Conservation (phyloP, 2,113 vertebrate species). For the Motacilla alba region DNA sequence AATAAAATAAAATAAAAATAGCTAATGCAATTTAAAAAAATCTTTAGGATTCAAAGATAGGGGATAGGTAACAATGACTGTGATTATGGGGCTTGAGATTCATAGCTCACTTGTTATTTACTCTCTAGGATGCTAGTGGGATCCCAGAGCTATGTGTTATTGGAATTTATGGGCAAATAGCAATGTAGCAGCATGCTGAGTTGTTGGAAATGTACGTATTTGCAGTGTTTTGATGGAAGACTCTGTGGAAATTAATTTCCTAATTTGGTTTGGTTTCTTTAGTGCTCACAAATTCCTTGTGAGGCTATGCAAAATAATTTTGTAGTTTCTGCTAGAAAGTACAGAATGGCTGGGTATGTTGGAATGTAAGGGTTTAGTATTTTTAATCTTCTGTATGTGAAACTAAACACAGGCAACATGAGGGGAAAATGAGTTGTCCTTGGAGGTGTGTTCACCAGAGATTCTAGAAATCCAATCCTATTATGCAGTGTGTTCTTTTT, state of each 20-base stretch:
- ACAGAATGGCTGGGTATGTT: background rate
- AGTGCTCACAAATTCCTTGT: background rate
- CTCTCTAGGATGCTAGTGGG: slow-evolving; percentile 39
- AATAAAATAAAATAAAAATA: slow-evolving; percentile 4
- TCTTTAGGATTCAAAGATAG: background rate
- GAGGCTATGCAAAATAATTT: background rate
- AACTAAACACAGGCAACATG: background rate
- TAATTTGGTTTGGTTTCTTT: slow-evolving; percentile 20
- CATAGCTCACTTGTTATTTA: slow-evolving; percentile 33
- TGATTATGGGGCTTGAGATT: slow-evolving; percentile 29
- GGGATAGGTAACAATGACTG: background rate
- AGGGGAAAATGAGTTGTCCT: background rate
- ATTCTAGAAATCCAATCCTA: background rate
- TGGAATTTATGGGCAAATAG: slow-evolving; percentile 44
- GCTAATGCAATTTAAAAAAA: background rate
- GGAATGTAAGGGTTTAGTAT: background rate
- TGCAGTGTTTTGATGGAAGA: slow-evolving; percentile 25
- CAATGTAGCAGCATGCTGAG: slow-evolving; percentile 15
- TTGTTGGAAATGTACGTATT: slow-evolving; percentile 39
- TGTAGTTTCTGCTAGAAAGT: background rate
- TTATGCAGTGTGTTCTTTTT: background rate
- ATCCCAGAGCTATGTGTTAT: slow-evolving; percentile 30
- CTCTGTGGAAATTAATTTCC: background rate
- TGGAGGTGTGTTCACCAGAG: background rate
- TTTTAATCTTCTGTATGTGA: background rate